phyloP scores from a whole-genome alignment of 2,888 invertebrate genomes.

The Lysandra coridon region DNA sequence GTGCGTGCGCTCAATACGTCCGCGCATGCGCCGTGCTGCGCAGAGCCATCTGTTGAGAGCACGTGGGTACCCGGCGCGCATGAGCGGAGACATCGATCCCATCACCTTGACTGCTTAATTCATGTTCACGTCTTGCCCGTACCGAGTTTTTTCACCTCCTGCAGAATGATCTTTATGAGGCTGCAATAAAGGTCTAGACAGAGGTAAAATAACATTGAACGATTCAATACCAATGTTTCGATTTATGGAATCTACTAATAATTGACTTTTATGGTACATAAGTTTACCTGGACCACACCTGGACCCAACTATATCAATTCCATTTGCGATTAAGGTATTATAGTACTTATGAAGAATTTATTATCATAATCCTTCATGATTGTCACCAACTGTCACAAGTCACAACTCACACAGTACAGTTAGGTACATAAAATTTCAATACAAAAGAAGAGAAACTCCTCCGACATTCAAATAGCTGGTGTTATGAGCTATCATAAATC shows the following conservation, averaged over 20 bases:
- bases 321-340: background rate
- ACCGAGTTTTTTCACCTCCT: constrained; percentile 40
- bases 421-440: too few species aligned
- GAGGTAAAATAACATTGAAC: background rate
- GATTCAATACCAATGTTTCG: background rate
- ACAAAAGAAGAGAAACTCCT: too few species aligned
- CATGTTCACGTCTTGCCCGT: constrained; percentile 58
- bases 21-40: constrained; percentile 65
- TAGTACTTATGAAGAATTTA: background rate
- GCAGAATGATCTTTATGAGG: background rate
- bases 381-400: too few species aligned
- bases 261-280: background rate
- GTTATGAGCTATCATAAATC: too few species aligned
- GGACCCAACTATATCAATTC: background rate
- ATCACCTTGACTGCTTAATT: constrained; percentile 74
- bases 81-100: constrained; percentile 68
- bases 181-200: too few species aligned
- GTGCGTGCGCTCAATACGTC: constrained; percentile 69
- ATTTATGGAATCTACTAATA: background rate
- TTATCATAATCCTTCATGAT: background rate
- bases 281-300: background rate
- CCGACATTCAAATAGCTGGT: too few species aligned
- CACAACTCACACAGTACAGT: too few species aligned
- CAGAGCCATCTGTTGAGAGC: constrained; percentile 75
- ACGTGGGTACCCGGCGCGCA: constrained; percentile 63